Evolutionary conservation across 1,140 invertebrate species (phyloP).

Genomic region (Nasonia vitripennis): DNA sequence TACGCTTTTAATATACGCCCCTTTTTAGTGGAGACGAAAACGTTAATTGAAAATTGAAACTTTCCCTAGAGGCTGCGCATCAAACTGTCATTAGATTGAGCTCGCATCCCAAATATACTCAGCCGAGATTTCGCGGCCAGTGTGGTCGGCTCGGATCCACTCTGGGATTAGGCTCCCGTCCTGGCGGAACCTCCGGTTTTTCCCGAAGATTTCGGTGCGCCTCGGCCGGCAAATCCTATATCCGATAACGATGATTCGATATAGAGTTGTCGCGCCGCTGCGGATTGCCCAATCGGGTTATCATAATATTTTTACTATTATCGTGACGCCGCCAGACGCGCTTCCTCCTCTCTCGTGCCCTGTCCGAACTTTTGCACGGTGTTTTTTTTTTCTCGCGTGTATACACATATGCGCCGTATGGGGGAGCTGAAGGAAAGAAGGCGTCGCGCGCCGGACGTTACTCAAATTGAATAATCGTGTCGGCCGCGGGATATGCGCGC

Average conservation of each 20-base stretch:
- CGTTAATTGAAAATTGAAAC: background rate
- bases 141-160: conserved; percentile 15
- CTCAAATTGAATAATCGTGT: conserved; percentile 59
- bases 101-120: background rate
- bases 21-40: background rate
- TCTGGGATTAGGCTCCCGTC: conserved; percentile 35
- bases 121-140: conserved; percentile 25
- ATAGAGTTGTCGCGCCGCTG: conserved; percentile 49
- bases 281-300: conserved; percentile 65
- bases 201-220: conserved; percentile 55
- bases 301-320: conserved; percentile 70
- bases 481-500: conserved; percentile 36
- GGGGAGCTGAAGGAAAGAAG: background rate
- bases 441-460: conserved; percentile 37
- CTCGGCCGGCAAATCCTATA: conserved; percentile 63
- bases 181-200: background rate
- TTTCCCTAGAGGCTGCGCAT: conserved; percentile 45
- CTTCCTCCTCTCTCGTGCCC: background rate
- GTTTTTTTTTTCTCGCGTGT: conserved; percentile 6
- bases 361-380: background rate
- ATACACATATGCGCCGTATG: background rate
- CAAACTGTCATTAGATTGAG: conserved; percentile 63
- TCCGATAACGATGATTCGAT: conserved; percentile 71
- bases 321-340: conserved; percentile 13
- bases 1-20: background rate